Base-by-base conservation (phyloP, 2,113 vertebrate genomes). In the Mirza zaza region DNA sequence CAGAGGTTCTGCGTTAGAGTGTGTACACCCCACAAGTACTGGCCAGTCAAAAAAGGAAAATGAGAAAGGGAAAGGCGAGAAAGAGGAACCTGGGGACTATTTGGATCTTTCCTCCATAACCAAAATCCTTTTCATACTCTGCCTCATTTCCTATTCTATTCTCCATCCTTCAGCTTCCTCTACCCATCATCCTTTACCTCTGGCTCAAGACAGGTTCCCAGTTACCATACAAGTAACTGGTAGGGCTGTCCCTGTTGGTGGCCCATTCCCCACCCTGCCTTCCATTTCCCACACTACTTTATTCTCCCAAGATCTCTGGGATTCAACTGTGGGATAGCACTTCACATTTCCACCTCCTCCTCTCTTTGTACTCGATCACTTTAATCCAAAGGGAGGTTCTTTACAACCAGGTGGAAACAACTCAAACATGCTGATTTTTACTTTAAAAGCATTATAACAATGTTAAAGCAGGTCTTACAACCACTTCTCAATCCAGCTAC, bases 241-340 rank as follows among this genome's bases (percentile, higher is more conserved):
- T 10, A 68, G 57, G 8, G 2, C 2, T 29, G 63, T 32, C 42
- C 52, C 18, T 34, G 29, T 21, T 13, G 82, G 27, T 70, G 71
- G 50, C n/a, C 59, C 45, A 34, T 27, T 10, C 34, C 3, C 6
- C 0, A 1, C 2, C 3, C 5, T n/a, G 52, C 65, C 25, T 7
- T 88, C 45, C 15, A 45, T 20, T 76, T 52, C 48, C 92, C 63
- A n/a, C 21, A 34, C 12, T 10, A 25, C 36, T 45, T 52, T 21
- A 12, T 39, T 70, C 5, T 73, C 67, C 45, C 67, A 52, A 61
- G 80, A 57, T 25, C 48, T 91, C 63, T 29, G 14, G 73, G 57
- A 83, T 52, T 73, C 23, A 63, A 32, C 50, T 89, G 6, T 14
- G 61, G 17, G 14, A 45, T 29, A 63, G 29, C 61, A 59, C 21